Base-by-base conservation (phyloP, 2,797 vertebrate species). In the Gadopsis marmoratus region DNA sequence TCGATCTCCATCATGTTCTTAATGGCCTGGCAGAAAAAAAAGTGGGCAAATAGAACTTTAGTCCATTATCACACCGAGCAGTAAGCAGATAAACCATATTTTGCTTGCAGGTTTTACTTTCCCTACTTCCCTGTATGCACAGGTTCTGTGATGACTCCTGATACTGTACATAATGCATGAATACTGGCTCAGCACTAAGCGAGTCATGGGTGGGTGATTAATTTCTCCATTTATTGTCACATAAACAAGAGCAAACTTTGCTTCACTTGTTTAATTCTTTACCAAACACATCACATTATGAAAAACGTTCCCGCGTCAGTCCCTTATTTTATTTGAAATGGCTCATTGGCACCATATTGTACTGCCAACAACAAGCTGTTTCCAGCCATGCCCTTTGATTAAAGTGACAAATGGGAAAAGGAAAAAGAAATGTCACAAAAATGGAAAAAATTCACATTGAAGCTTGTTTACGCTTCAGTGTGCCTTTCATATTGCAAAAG, bases 1-100 rank as follows among this genome's bases (percentile, higher is more conserved):
- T 99, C 98, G 48, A 98, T 98, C 80, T 98, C 97, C 96, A 99
- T 98, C 98, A 99, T 98, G 86, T 99, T 97, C 93, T 99, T 99
- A 83, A 99, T 98, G 35, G 98, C 96, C 98, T 99, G 92, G 17
- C 11, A 37, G 48, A 58, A 47, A 47, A 31, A 31, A 35, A 59
- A 23, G 19, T 4, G n/a, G 16, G 19, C 4, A 72, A 35, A 64
- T 3, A 45, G 0, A 83, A 65, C 2, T n/a, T 53, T 7, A 59
- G 4, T 37, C 29, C 0, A 65, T 50, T 4, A 51, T 64, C 9
- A 48, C 10, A 14, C 10, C 8, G 23, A 48, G 4, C 16, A 50
- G 11, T 56, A 50, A 41, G 35, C 4, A 45, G 13, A 1, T 60
- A 17, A 26, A 26, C 16, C 37, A 11, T 39, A 39, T 39, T 39